phyloP scores from a whole-genome alignment of 2,797 vertebrate genomes.

The Clarias platycephalus region DNA sequence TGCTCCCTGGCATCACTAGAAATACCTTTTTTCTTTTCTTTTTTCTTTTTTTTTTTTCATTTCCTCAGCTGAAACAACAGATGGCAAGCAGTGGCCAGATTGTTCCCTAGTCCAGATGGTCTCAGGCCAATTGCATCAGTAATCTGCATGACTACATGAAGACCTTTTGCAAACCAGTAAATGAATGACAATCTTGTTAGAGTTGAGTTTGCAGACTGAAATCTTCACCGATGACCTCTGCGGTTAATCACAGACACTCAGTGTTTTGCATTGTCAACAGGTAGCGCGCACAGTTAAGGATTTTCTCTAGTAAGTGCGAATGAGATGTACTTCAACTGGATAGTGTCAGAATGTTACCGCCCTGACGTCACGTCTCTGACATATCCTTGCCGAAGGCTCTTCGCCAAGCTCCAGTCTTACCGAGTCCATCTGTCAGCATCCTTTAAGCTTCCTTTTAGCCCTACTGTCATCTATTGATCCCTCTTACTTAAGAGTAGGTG shows the following conservation, averaged over 20 bases:
- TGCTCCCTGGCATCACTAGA: not conserved
- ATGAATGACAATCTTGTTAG: not conserved
- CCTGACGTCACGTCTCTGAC: slow-evolving; percentile 40
- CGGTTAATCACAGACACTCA: not conserved
- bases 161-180: not conserved
- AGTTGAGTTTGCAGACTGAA: too few relatives aligned
- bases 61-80: not conserved
- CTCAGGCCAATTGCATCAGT: not conserved
- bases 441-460: slow-evolving; percentile 20
- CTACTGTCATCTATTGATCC: slow-evolving; percentile 34
- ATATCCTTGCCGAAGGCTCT: slow-evolving; percentile 17
- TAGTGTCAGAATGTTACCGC: slow-evolving; percentile 25
- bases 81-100: not conserved
- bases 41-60: too few relatives aligned
- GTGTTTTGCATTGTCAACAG: not conserved
- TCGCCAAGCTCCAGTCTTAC: slow-evolving; percentile 21
- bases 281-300: not conserved
- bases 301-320: slow-evolving; percentile 41
- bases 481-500: slow-evolving; percentile 26
- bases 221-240: not conserved
- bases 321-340: slow-evolving; percentile 28
- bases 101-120: not conserved
- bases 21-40: too few relatives aligned
- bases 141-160: not conserved
- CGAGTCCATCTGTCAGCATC: slow-evolving; percentile 49